Base-by-base conservation (phyloP, 2,113 vertebrate genomes). In the Oreochromis aureus region DNA sequence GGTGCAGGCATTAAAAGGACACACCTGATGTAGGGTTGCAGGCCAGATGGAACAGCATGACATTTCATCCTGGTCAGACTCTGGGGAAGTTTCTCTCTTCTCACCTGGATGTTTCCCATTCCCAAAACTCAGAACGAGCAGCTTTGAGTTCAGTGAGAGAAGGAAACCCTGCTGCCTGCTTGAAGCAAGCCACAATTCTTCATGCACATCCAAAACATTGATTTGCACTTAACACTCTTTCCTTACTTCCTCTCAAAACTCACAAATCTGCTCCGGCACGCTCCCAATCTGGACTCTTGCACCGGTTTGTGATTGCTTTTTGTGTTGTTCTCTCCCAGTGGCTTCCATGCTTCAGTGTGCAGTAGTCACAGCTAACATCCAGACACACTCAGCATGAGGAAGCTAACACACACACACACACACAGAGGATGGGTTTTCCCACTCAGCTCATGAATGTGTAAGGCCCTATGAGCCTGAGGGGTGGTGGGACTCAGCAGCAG, bases 371-470 rank as follows among this genome's bases (percentile, higher is more conserved):
- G 3, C 32, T 71, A 71, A 80, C 71, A 85, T 55, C 58, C 58
- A 73, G 85, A 73, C 80, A 88, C 58, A 34, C 41, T 61, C 80
- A 34, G 53, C 34, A 56, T 27, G 71, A 36, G 46, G 71, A 54
- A 55, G 58, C 44, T 22, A 32, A 19, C 71, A 48, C 71, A 76
- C 41, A 48, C 69, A 71, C 63, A 41, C 39, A 69, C 39, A 69
- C 15, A 82, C 18, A 56, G 16, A 15, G 36, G 36, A 32, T 22
- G 58, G 88, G 63, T 76, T 56, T 87, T 91, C 79, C 91, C 59
- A 63, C 89, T 91, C 71, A 58, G 73, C 82, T 93, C 93, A 93
- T 94, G 86, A 93, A 95, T 93, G 83, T 93, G 32, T 90, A 89
- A 94, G 85, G 89, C 34, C 61, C 86, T 48, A 10, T 46, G 76